Conservation (phyloP, 2,797 vertebrate species). For the Sphenopsis melanotis region DNA sequence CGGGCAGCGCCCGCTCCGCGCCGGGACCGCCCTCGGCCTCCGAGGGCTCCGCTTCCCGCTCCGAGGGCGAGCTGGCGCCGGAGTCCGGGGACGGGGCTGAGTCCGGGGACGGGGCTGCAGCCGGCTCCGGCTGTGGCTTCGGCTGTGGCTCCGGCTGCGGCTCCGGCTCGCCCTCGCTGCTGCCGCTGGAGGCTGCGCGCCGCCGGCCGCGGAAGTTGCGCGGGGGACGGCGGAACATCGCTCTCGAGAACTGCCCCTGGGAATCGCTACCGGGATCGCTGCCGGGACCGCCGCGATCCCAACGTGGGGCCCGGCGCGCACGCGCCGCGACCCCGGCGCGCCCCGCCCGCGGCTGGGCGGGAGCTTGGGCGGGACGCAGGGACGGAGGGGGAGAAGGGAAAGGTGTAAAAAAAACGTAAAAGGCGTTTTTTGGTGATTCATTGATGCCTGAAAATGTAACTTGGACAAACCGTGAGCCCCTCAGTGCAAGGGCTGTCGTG, state of each 20-base stretch:
- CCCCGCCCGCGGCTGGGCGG: neutral
- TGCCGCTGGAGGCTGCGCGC: neutral
- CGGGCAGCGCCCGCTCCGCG: neutral
- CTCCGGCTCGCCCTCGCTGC: neutral
- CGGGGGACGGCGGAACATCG: neutral
- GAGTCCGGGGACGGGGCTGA: too few relatives aligned
- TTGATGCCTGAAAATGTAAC: rapidly evolving
- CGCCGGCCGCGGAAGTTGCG: slow-evolving; percentile 11
- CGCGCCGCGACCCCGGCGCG: rapidly evolving
- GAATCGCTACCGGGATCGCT: neutral
- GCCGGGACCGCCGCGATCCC: rapidly evolving
- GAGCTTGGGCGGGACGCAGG: rapidly evolving
- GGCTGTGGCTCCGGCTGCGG: too few relatives aligned
- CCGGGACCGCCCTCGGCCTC: neutral
- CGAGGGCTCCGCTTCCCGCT: neutral
- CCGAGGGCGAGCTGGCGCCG: neutral
- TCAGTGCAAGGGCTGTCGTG: neutral
- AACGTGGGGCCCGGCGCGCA: rapidly evolving
- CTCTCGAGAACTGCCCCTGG: neutral
- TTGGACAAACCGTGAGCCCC: neutral
- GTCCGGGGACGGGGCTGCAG: rapidly evolving
- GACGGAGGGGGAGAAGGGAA: rapidly evolving
- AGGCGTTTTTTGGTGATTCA: rapidly evolving
- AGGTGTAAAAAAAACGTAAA: rapidly evolving
- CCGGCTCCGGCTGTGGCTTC: too few relatives aligned